Evolutionary conservation across 2,113 vertebrate species (phyloP), one percentile per base, ranked within the genome.

Genomic region (Baryphthengus martii): DNA sequence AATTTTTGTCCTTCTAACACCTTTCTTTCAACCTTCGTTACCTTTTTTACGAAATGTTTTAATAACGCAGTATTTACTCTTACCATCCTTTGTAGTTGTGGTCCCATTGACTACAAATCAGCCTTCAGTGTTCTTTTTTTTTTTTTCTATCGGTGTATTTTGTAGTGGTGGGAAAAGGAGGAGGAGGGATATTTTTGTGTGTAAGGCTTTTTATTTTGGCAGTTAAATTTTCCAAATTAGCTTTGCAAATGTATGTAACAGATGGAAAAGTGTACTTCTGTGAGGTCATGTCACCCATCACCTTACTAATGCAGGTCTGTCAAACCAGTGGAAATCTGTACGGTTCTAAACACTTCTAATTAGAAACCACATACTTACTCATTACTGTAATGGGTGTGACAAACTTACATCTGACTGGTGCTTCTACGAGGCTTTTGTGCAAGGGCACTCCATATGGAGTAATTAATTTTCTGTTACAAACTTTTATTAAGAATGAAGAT

Each of bases 21-120:
- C 3, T 6, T 61, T 58, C 67, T 95, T 95, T 81, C 21, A 85
- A 8, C 76, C 20, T 91, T 62, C 28, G 11, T 47, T 26, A 68
- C 7, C 4, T 42, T 93, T 59, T 42, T 50, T 87, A 40, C 23
- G 39, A 84, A 89, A 68, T 37, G 39, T n/a, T 80, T 82, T 88
- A 26, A 14, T 68, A 80, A 67, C 50, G 74, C 29, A 45, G 18
- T 74, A n/a, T 75, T 72, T 94, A 65, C 33, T 96, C 63, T 63
- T 75, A 20, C 50, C 84, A 53, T 96, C 94, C 97, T 97, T 97
- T 98, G 81, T 98, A 98, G 97, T 96, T 45, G 96, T 97, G 98
- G 97, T 94, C 97, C 97, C 97, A 97, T 97, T 96, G 97, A 94
- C 97, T 98, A 89, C 95, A 93, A 91, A 98, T 98, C 96, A 97